phyloP scores from a whole-genome alignment of 1,140 invertebrate species.

The Oryctes rhinoceros region DNA sequence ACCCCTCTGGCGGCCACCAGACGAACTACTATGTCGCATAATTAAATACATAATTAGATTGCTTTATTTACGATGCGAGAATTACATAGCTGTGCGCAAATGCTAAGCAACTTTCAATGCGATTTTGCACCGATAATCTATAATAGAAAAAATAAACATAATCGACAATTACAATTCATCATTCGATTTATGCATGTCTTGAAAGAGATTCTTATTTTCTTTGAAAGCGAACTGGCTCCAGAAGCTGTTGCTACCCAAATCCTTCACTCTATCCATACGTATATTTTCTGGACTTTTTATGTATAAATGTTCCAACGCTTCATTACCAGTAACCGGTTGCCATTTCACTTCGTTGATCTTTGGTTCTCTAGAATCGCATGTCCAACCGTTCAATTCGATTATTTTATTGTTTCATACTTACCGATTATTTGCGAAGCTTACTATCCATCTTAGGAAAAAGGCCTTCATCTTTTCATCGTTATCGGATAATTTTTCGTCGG shows the following conservation, averaged over 20 bases:
- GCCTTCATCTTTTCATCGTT: constrained; percentile 19
- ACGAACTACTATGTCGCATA: too few relatives aligned
- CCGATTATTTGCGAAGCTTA: constrained; percentile 5
- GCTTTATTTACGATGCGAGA: too few relatives aligned
- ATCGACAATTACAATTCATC: not conserved
- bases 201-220: not conserved
- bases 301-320: not conserved
- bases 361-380: not conserved
- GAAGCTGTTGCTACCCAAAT: not conserved
- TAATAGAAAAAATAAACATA: too few relatives aligned
- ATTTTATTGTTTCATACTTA: not conserved
- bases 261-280: not conserved
- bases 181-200: not conserved
- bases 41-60: too few relatives aligned
- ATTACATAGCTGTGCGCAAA: too few relatives aligned
- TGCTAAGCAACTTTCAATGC: too few relatives aligned
- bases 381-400: not conserved
- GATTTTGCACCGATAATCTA: too few relatives aligned
- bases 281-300: constrained; percentile 5
- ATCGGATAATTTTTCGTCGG: not conserved
- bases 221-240: not conserved
- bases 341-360: not conserved
- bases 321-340: not conserved
- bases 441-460: not conserved
- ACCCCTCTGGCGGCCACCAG: too few relatives aligned